Conservation (phyloP, 2,113 vertebrate species). For the Rhadina sibilatrix region DNA sequence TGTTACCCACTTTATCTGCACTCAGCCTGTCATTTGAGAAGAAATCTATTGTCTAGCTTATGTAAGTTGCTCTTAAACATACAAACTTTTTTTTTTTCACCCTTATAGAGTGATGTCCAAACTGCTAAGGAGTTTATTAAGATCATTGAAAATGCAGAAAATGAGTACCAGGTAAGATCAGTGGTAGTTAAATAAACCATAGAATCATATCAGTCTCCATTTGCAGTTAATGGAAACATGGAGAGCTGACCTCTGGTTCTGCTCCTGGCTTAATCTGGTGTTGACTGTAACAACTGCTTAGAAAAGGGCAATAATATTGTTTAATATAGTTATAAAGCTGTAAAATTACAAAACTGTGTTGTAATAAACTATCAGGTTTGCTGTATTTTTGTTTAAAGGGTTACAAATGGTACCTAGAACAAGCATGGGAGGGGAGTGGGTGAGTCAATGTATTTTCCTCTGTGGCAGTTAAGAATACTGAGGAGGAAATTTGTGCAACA, state of each 20-base stretch:
- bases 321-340: background rate
- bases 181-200: background rate
- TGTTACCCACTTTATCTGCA: background rate
- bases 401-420: background rate
- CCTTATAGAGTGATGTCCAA: conserved; percentile 83
- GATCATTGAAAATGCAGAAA: conserved; percentile 92
- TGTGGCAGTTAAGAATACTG: background rate
- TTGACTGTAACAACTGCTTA: background rate
- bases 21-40: background rate
- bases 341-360: background rate
- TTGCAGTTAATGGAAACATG: background rate
- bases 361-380: background rate
- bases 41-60: background rate
- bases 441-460: background rate
- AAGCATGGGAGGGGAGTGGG: background rate
- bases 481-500: background rate
- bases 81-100: background rate
- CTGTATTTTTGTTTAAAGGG: background rate
- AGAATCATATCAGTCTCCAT: background rate
- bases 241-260: background rate
- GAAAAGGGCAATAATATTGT: background rate
- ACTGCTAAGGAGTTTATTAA: conserved; percentile 95
- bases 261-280: background rate
- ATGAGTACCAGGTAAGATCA: conserved; percentile 91
- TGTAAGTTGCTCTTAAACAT: background rate